Percentiles rank a stretch among this genome's conserved stretches.
Evolutionary conservation across 2,113 vertebrate genomes (phyloP).

Genomic region (Oreochromis tanganicae): DNA sequence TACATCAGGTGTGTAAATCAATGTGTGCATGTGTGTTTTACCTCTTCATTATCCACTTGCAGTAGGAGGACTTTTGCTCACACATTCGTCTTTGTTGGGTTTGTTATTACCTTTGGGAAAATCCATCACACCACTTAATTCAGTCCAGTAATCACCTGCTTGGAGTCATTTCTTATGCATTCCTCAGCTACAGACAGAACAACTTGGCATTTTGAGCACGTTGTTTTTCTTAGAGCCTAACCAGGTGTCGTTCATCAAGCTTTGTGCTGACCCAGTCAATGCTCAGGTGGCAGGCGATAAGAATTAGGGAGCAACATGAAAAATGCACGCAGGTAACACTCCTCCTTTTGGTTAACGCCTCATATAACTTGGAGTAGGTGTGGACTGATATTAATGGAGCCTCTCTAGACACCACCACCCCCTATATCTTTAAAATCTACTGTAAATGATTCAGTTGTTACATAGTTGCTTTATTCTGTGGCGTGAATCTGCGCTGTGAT

Average conservation of each 20-base stretch:
- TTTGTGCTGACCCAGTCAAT: slow-evolving; percentile 1
- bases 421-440: neutral
- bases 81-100: slow-evolving; percentile 36
- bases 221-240: slow-evolving; percentile 26
- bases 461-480: neutral
- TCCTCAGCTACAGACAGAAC: slow-evolving; percentile 31
- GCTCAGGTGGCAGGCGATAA: neutral
- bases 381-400: neutral
- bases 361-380: neutral
- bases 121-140: slow-evolving; percentile 49
- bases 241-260: slow-evolving; percentile 22
- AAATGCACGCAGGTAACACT: neutral
- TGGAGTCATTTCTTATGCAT: slow-evolving; percentile 32
- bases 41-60: slow-evolving; percentile 9
- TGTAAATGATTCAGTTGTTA: slow-evolving; percentile 13
- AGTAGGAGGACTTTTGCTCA: neutral
- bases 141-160: slow-evolving; percentile 51
- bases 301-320: neutral
- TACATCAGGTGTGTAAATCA: neutral
- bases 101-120: slow-evolving; percentile 37
- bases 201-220: slow-evolving; percentile 5
- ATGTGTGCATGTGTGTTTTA: neutral
- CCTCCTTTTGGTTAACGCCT: neutral
- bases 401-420: neutral
- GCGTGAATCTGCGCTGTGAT: neutral